Conservation (phyloP, 2,797 vertebrate genomes). For the Silurus aristotelis region DNA sequence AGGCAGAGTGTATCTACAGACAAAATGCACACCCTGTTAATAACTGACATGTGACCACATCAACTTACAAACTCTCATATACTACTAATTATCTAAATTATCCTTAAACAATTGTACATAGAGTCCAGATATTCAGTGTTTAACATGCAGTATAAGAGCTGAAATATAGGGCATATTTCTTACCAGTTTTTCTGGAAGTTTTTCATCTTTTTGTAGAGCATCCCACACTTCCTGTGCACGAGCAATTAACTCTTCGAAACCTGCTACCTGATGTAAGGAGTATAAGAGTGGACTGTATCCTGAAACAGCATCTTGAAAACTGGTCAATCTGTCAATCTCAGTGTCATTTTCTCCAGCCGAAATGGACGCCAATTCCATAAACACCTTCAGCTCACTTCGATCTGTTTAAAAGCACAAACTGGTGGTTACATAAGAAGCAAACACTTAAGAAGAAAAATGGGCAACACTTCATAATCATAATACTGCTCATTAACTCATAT, state of each 20-base stretch:
- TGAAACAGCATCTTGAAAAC: constrained; percentile 74
- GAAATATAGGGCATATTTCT: background rate
- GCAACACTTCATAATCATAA: background rate
- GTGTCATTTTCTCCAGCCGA: constrained; percentile 76
- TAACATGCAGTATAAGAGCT: background rate
- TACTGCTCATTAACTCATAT: background rate
- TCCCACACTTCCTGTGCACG: constrained; percentile 68
- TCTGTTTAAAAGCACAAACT: constrained; percentile 51
- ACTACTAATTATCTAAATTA: no score
- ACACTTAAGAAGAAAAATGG: background rate
- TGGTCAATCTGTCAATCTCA: constrained; percentile 74
- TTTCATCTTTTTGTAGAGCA: constrained; percentile 65
- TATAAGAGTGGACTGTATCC: constrained; percentile 74
- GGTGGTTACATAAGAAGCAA: background rate
- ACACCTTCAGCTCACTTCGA: constrained; percentile 74
- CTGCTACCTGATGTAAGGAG: constrained; percentile 53
- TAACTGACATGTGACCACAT: background rate
- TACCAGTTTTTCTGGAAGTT: constrained; percentile 75
- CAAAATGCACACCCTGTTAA: constrained; percentile 11
- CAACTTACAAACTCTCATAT: background rate
- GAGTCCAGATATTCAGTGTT: background rate
- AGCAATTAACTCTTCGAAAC: constrained; percentile 63
- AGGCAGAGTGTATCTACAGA: constrained; percentile 70
- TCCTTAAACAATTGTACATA: background rate
- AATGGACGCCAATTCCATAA: constrained; percentile 76